Percentiles rank a stretch among this genome's conserved stretches.
Conservation (phyloP, 1,140 invertebrate genomes). For the Coelopa frigida region DNA sequence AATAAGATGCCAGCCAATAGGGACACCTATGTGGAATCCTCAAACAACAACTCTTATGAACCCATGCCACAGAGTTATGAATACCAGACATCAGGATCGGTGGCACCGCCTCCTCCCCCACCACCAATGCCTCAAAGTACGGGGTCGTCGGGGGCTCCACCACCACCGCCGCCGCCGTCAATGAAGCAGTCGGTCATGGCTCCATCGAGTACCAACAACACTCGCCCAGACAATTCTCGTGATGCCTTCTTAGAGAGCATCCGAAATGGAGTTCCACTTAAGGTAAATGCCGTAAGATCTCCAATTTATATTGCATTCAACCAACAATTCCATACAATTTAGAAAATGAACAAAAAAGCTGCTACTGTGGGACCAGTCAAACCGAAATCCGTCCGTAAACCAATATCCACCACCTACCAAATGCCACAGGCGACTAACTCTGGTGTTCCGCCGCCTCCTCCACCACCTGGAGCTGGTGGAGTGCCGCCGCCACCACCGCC, state of each 20-base stretch:
- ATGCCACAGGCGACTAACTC: not conserved
- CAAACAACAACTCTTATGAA: not conserved
- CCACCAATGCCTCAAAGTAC: not conserved
- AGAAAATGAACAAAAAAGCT: too few relatives aligned
- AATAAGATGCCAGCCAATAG: not conserved
- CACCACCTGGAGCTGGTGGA: too few relatives aligned
- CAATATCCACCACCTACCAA: not conserved
- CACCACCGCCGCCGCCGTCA: not conserved
- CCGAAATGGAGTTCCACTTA: not conserved
- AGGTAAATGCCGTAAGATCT: not conserved
- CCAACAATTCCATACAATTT: too few relatives aligned
- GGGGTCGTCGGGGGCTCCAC: not conserved
- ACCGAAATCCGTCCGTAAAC: too few relatives aligned
- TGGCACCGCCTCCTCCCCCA: constrained; percentile 16
- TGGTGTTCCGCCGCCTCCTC: not conserved
- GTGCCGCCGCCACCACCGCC: constrained; percentile 4
- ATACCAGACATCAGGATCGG: constrained; percentile 8
- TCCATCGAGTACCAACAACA: not conserved
- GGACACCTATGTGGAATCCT: not conserved
- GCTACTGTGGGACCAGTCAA: too few relatives aligned
- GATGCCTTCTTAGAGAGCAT: not conserved
- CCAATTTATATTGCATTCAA: not conserved
- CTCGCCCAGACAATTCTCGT: not conserved
- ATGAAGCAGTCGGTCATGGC: not conserved
- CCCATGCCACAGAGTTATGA: too few relatives aligned